Evolutionary conservation across 2,113 vertebrate genomes (phyloP), one percentile per base, ranked within the genome.

Genomic region (Sapajus apella): DNA sequence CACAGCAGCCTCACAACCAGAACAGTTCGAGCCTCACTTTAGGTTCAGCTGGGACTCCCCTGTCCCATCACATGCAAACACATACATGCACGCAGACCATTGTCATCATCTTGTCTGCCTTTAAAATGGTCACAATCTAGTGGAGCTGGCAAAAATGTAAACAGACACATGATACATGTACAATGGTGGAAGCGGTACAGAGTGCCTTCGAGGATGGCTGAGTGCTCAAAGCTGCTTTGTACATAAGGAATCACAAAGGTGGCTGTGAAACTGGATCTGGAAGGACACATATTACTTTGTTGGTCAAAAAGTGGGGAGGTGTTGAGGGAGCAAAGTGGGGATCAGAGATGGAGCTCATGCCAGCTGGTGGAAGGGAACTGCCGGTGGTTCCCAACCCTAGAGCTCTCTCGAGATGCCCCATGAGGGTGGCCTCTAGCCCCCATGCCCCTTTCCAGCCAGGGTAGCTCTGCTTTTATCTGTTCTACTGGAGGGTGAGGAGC

Each of bases 131-230:
- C 87, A 27, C 4, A 1, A 23, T 85, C 56, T 58, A 27, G 21
- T 16, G 52, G 91, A 88, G 21, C 5, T 14, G 35, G 17, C 72
- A 80, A 64, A 82, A n/a, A 30, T n/a, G 14, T 64, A n/a, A 66
- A 64, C 56, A 56, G 12, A 64, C 20, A 30, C 9, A 10, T 45
- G 32, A 5, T 6, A 8, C 7, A 0, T 2, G 0, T 1, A 2
- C 16, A 37, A 1, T 5, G 12, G 10, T 52, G 27, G 25, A 43
- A 52, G 32, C 37, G 20, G 17, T 43, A 1, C 12, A 37, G 35
- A 35, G 40, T 37, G 2, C 21, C 55, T 84, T 37, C 5, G 1
- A 18, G 79, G 47, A 37, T 14, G 13, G 32, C 6, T 0, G 21
- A 27, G 37, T 40, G 25, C 23, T 61, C 43, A 27, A 9, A 40